phyloP scores from a whole-genome alignment of 2,797 vertebrate species.

The Poliocrania exsul region DNA sequence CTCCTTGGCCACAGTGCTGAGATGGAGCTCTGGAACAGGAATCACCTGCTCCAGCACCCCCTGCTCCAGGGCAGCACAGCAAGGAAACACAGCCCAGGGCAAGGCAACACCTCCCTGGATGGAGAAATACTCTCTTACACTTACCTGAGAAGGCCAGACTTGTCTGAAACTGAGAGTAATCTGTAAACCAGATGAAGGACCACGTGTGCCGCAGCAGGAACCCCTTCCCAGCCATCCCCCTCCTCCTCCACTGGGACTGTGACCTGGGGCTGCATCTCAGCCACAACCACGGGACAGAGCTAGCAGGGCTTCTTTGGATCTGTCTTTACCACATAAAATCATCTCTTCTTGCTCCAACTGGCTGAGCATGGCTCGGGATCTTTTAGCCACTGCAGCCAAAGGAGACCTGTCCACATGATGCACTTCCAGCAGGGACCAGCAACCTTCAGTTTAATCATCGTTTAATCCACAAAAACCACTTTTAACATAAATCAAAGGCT shows the following conservation, averaged over 20 bases:
- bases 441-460: background rate
- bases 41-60: background rate
- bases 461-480: background rate
- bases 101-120: background rate
- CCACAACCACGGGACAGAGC: background rate
- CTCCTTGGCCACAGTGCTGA: accelerated
- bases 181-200: background rate
- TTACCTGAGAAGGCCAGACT: background rate
- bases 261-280: background rate
- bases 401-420: background rate
- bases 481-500: background rate
- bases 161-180: background rate
- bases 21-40: background rate
- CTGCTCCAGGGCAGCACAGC: background rate
- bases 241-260: background rate
- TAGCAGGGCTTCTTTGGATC: background rate
- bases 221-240: background rate
- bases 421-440: background rate
- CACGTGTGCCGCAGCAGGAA: background rate
- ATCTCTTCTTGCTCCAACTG: background rate
- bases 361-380: background rate
- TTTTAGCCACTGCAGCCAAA: background rate
- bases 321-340: background rate
- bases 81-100: background rate
- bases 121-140: background rate